Evolutionary conservation across 2,113 vertebrate species (phyloP).

Genomic region (Xiphophorus couchianus): DNA sequence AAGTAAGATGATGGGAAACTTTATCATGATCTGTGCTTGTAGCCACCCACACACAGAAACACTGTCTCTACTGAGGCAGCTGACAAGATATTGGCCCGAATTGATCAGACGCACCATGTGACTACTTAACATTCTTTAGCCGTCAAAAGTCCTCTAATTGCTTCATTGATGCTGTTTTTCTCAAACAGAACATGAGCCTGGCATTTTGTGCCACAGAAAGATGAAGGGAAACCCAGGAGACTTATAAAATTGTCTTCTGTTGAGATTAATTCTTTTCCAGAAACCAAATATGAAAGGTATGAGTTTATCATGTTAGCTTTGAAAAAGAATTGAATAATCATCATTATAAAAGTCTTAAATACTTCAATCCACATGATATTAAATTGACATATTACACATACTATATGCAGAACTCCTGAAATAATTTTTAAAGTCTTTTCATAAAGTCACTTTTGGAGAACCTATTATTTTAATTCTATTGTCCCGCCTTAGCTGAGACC

Average conservation of each 20-base stretch:
- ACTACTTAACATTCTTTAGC: slow-evolving; percentile 42
- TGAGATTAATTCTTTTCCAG: neutral
- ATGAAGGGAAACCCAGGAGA: slow-evolving; percentile 15
- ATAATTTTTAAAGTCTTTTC: neutral
- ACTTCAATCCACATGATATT: neutral
- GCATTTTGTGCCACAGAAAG: slow-evolving; percentile 27
- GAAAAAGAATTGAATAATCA: neutral
- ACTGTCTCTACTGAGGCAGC: slow-evolving; percentile 20
- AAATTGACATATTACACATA: neutral
- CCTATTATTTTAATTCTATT: slow-evolving; percentile 11
- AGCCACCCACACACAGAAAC: slow-evolving; percentile 17
- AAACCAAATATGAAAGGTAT: slow-evolving; percentile 1
- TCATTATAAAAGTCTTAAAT: neutral
- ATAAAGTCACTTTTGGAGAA: neutral
- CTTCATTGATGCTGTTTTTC: slow-evolving; percentile 37
- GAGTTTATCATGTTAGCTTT: neutral
- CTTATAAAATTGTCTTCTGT: neutral
- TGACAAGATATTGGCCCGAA: slow-evolving; percentile 44
- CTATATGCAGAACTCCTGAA: neutral
- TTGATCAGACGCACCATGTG: slow-evolving; percentile 40
- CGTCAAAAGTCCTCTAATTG: slow-evolving; percentile 48
- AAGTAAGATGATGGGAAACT: slow-evolving; percentile 28
- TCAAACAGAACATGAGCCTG: slow-evolving; percentile 34
- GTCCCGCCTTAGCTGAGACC: neutral
- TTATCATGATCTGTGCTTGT: neutral